phyloP scores from a whole-genome alignment of 64 coral and sea anemone species.

The Pachyseris speciosa region DNA sequence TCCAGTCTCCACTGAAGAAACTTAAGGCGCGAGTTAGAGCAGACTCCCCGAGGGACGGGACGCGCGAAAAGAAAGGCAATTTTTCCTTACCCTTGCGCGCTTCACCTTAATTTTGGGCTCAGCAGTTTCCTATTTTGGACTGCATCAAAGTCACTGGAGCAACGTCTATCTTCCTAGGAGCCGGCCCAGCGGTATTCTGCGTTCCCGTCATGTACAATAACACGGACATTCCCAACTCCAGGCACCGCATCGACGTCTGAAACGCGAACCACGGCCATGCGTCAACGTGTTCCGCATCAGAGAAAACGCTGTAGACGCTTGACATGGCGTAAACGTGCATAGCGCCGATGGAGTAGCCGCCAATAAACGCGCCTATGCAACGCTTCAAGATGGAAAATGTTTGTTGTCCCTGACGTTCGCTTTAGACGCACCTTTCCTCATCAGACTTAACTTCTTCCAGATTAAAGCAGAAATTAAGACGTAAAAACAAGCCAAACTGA shows the following conservation, averaged over 20 bases:
- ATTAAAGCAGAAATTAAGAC: conserved; percentile 15
- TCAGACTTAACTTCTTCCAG: neutral
- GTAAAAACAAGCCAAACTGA: conserved; percentile 25
- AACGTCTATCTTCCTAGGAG: neutral
- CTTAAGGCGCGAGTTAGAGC: no score
- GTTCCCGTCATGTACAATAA: conserved; percentile 25
- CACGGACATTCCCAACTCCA: conserved; percentile 46
- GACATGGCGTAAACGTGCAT: conserved; percentile 39
- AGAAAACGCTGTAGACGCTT: conserved; percentile 46
- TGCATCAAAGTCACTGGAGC: neutral
- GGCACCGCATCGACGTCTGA: conserved; percentile 10
- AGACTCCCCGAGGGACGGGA: no score
- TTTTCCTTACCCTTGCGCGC: no score
- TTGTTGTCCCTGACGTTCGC: neutral
- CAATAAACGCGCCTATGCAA: conserved; percentile 24
- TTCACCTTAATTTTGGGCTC: no score
- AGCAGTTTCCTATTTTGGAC: neutral
- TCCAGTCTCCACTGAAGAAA: no score
- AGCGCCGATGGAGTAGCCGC: conserved; percentile 1
- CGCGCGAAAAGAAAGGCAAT: no score
- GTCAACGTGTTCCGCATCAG: conserved; percentile 2
- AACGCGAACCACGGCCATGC: conserved; percentile 68
- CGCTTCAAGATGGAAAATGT: conserved; percentile 12
- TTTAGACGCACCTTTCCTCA: neutral
- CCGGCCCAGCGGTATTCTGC: neutral